Evolutionary conservation across 37 sponge, comb jelly and placozoan species (phyloP), one percentile per base, ranked within the genome.

Genomic region (Halichondria panicea): DNA sequence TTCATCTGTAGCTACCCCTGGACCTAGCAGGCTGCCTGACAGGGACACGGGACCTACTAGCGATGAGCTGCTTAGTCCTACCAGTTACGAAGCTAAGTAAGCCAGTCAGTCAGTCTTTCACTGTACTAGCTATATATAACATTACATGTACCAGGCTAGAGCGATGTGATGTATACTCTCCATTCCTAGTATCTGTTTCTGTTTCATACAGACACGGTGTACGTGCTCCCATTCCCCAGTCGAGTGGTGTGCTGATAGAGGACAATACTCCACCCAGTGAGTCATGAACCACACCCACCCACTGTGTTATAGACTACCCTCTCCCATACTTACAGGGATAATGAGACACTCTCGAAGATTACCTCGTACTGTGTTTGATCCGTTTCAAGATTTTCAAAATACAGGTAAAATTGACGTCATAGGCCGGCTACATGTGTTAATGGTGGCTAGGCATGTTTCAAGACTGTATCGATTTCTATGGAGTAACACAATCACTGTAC

Each of bases 181-280:
- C 22, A 11, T 34, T 34, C 42, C 42, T 34, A 12, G 4, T 28
- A 8, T 15, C 12, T 9, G 11, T 44, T 27, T 25, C 31, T 55
- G 57, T 33, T 55, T 53, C 8, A 48, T 50, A 9, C 35, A 72
- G 81, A 7, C 31, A 71, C 48, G 73, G 81, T 36, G 65, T 81
- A 3, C 68, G 80, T 68, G 84, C 92, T 52, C 92, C 92, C 32
- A 91, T 91, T 11, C 87, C 87, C 4, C 92, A 75, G 44, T 77
- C 76, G 2, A 54, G 68, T 34, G 87, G 87, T 33, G 92, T 91
- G 34, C 68, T 91, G 12, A 75, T 91, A 33, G 92, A 91, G 39
- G 81, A 82, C 40, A 67, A 81, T 5, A 35, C 64, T 39, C 69
- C 70, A 39, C 58, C 63, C 35, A 60, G 68, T 67, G 22, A 55